A percentile compares a stretch with the other conserved stretches of the same genome.
phyloP scores from a whole-genome alignment of 1,140 invertebrate genomes.

The Thrips palmi region DNA sequence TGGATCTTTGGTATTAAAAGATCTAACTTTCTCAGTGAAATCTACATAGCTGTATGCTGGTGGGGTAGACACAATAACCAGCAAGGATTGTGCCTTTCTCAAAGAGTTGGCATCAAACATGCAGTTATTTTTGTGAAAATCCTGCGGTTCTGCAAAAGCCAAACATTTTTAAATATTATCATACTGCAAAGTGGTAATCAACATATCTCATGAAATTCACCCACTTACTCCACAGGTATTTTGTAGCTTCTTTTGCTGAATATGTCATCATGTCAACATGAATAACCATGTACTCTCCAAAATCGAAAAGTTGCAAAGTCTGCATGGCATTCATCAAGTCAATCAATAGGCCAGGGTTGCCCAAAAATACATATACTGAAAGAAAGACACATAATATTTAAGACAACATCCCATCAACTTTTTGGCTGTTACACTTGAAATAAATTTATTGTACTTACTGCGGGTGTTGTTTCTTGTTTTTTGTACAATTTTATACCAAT shows the following conservation, averaged over 20 bases:
- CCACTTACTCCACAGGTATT: constrained; percentile 81
- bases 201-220: too few relatives aligned
- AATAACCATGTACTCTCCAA: constrained; percentile 89
- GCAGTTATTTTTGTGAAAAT: constrained; percentile 32
- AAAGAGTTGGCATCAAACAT: too few relatives aligned
- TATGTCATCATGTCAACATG: constrained; percentile 83
- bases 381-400: constrained; percentile 19
- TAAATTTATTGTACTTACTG: constrained; percentile 38
- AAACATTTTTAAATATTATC: constrained; percentile 10
- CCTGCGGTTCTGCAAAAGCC: constrained; percentile 27
- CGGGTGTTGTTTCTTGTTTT: constrained; percentile 75
- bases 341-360: constrained; percentile 54
- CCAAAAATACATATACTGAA: constrained; percentile 85
- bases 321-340: constrained; percentile 86
- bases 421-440: neutral
- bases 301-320: constrained; percentile 61
- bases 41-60: constrained; percentile 42
- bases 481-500: constrained; percentile 73
- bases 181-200: neutral
- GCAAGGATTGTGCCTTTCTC: constrained; percentile 53
- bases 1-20: constrained; percentile 54
- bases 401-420: neutral
- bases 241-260: constrained; percentile 47
- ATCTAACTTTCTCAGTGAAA: constrained; percentile 56
- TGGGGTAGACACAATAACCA: constrained; percentile 70